Evolutionary conservation across 2,888 invertebrate genomes (phyloP).

Genomic region (Auanema freiburgensis): DNA sequence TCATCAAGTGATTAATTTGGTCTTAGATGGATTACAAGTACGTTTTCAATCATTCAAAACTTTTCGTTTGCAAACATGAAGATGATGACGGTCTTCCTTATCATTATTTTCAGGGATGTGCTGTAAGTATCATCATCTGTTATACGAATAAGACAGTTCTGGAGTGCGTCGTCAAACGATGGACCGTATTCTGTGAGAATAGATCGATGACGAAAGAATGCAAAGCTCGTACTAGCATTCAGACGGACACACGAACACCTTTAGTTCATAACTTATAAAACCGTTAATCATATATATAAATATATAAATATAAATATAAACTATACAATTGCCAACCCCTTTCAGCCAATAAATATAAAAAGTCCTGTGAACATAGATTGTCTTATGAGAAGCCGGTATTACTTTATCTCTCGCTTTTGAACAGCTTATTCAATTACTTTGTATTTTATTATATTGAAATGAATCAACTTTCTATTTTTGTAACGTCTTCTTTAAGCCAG

Average conservation of each 20-base stretch:
- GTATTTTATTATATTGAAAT: too few relatives aligned
- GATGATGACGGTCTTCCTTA: background rate
- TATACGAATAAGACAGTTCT: constrained; percentile 54
- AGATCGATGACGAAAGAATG: constrained; percentile 17
- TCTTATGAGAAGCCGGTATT: too few relatives aligned
- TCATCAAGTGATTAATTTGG: constrained; percentile 66
- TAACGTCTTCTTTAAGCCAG: too few relatives aligned
- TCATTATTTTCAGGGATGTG: constrained; percentile 39
- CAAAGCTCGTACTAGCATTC: constrained; percentile 16
- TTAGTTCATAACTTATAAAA: constrained; percentile 9
- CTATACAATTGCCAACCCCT: background rate
- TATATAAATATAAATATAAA: background rate
- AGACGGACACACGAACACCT: constrained; percentile 14
- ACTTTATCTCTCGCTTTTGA: too few relatives aligned
- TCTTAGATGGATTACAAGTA: constrained; percentile 68
- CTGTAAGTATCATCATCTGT: constrained; percentile 55
- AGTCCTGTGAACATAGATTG: too few relatives aligned
- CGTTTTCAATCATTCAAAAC: background rate
- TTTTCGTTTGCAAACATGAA: background rate
- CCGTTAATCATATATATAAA: background rate
- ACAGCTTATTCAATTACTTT: too few relatives aligned
- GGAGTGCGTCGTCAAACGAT: constrained; percentile 33
- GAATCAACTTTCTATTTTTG: too few relatives aligned
- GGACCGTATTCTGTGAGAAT: constrained; percentile 14
- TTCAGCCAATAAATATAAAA: too few relatives aligned